Evolutionary conservation across 2,888 invertebrate genomes (phyloP).

Genomic region (Hylaea fasciaria): DNA sequence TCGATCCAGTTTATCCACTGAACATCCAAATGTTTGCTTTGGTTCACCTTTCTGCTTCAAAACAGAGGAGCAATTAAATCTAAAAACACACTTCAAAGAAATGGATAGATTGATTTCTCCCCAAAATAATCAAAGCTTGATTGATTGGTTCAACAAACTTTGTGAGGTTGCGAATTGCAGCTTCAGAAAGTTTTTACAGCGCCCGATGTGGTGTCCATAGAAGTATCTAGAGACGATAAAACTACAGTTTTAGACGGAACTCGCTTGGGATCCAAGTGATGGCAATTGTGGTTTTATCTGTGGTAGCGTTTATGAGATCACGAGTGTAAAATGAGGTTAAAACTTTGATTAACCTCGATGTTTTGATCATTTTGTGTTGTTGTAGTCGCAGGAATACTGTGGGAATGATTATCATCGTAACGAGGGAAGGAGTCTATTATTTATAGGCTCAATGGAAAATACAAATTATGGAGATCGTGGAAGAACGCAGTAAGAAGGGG

Average conservation of each 20-base stretch:
- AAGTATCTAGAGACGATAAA: not conserved
- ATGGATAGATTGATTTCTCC: constrained; percentile 9
- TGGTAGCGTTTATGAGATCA: no score
- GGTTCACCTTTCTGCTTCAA: not conserved
- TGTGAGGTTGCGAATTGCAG: constrained; percentile 12
- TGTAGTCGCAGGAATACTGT: no score
- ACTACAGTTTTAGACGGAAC: not conserved
- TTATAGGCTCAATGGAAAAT: no score
- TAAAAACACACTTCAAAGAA: constrained; percentile 12
- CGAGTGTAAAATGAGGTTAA: no score
- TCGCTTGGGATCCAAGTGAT: not conserved
- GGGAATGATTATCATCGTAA: no score
- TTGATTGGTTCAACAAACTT: constrained; percentile 24
- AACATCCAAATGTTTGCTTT: not conserved
- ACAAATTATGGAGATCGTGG: no score
- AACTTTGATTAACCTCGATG: no score
- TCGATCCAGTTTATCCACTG: not conserved
- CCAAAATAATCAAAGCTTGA: constrained; percentile 15
- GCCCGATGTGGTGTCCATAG: constrained; percentile 4
- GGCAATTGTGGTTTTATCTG: no score
- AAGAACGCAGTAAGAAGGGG: no score
- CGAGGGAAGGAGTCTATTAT: no score
- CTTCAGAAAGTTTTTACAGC: constrained; percentile 17
- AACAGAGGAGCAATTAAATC: constrained; percentile 10
- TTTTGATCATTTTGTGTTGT: no score